Evolutionary conservation across 2,797 vertebrate genomes (phyloP).

Genomic region (Malacoraja senta): DNA sequence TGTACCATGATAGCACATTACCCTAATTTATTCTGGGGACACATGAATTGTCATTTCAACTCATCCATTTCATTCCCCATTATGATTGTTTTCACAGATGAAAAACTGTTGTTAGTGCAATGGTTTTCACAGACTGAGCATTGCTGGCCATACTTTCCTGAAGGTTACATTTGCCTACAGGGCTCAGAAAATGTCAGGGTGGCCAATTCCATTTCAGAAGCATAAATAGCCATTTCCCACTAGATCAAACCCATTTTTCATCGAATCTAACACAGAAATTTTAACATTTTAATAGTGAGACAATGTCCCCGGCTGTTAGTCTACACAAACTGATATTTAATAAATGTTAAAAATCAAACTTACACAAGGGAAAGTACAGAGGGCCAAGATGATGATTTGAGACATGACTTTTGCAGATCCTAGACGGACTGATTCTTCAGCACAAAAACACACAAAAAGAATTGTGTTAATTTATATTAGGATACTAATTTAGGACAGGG

Average conservation of each 20-base stretch:
- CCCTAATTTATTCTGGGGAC: neutral
- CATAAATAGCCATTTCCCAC: slow-evolving; percentile 75
- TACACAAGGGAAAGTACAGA: slow-evolving; percentile 1
- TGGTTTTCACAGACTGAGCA: neutral
- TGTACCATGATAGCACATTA: neutral
- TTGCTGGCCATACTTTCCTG: slow-evolving; percentile 49
- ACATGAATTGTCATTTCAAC: slow-evolving; percentile 11
- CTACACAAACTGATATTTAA: slow-evolving; percentile 26
- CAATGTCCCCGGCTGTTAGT: slow-evolving; percentile 1
- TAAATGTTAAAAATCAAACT: slow-evolving; percentile 17
- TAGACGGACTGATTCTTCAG: neutral
- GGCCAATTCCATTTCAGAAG: slow-evolving; percentile 60
- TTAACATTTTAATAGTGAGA: slow-evolving; percentile 21
- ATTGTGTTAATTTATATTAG: neutral
- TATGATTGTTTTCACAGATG: slow-evolving; percentile 35
- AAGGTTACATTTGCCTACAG: slow-evolving; percentile 71
- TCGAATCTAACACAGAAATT: slow-evolving; percentile 6
- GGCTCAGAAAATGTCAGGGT: slow-evolving; percentile 59
- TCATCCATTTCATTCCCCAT: slow-evolving; percentile 15
- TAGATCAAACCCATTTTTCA: slow-evolving; percentile 73
- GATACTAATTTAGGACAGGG: too few relatives aligned
- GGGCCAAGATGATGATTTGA: neutral
- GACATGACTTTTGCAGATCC: neutral
- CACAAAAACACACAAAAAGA: neutral
- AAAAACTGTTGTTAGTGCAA: neutral